These are phyloP conservation scores for Bombus superbus DNA, from an alignment of 1,140 invertebrate species.

Conservation along the genomic window DNA sequence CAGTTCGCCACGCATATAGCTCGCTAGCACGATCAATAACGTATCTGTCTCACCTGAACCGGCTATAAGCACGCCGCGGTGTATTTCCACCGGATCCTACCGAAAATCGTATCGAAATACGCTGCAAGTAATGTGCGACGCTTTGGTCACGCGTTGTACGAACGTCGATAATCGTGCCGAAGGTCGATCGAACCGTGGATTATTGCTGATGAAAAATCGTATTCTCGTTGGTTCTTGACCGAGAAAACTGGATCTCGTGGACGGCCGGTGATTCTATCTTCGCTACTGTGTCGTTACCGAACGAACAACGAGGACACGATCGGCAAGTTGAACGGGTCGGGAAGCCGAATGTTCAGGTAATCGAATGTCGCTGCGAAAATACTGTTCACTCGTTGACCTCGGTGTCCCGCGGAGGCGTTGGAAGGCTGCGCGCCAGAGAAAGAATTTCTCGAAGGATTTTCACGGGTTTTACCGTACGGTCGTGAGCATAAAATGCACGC, in stretches of 20 bases:
- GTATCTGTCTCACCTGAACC: constrained; percentile 41
- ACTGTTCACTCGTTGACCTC: background rate
- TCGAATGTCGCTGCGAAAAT: background rate
- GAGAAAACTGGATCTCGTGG: background rate
- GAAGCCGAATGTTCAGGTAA: background rate
- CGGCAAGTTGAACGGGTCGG: background rate
- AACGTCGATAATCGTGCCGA: background rate
- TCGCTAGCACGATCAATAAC: constrained; percentile 57
- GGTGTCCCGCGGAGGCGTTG: background rate
- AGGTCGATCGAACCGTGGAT: background rate
- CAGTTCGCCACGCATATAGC: constrained; percentile 13
- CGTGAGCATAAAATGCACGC: constrained; percentile 50
- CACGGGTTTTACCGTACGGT: constrained; percentile 30
- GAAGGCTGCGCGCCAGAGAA: background rate
- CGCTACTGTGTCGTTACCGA: background rate
- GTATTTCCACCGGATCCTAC: too few species aligned
- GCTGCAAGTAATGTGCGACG: background rate
- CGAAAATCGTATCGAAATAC: background rate
- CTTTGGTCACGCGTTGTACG: background rate
- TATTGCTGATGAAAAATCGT: background rate
- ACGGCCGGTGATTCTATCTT: background rate
- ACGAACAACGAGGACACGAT: background rate
- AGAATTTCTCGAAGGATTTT: constrained; percentile 39
- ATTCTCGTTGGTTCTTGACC: background rate
- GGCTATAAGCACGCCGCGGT: background rate